A percentile compares a stretch with the other conserved stretches of the same genome.
Evolutionary conservation across 2,113 vertebrate species (phyloP).

Genomic region (Cheilinus undulatus): DNA sequence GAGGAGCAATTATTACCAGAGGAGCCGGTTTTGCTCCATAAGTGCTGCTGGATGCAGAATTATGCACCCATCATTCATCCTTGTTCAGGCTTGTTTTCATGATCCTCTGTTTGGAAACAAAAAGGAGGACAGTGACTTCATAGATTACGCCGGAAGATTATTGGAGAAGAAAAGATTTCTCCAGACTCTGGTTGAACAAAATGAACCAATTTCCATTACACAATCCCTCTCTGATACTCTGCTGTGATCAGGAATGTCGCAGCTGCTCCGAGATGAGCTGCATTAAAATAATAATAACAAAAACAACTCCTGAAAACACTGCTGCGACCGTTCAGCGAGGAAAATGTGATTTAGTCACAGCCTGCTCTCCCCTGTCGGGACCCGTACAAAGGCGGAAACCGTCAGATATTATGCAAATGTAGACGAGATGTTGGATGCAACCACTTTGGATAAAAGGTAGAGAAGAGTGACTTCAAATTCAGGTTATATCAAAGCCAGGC

Average conservation of each 20-base stretch:
- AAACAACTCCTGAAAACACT: slow-evolving; percentile 38
- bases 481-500: slow-evolving; percentile 17
- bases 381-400: slow-evolving; percentile 43
- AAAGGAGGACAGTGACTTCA: slow-evolving; percentile 12
- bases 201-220: slow-evolving; percentile 46
- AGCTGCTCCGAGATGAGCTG: slow-evolving; percentile 49
- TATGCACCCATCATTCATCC: not conserved
- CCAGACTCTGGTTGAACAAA: slow-evolving; percentile 27
- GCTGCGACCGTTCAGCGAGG: slow-evolving; percentile 43
- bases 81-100: slow-evolving; percentile 19
- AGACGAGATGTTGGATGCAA: slow-evolving; percentile 45
- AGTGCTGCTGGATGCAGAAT: slow-evolving; percentile 28
- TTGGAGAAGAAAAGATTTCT: slow-evolving; percentile 36
- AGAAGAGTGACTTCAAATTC: slow-evolving; percentile 46
- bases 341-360: slow-evolving; percentile 62
- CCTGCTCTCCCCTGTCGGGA: slow-evolving; percentile 48
- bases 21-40: slow-evolving; percentile 25
- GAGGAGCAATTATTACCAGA: slow-evolving; percentile 22
- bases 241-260: slow-evolving; percentile 33
- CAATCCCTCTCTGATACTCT: slow-evolving; percentile 20
- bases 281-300: slow-evolving; percentile 56
- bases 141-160: slow-evolving; percentile 17
- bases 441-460: slow-evolving; percentile 57
- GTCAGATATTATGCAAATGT: slow-evolving; percentile 69
- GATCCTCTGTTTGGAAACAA: slow-evolving; percentile 10